These are phyloP conservation scores for Holotrichia oblita DNA, from an alignment of 1,140 invertebrate species.

Conservation along the genomic window DNA sequence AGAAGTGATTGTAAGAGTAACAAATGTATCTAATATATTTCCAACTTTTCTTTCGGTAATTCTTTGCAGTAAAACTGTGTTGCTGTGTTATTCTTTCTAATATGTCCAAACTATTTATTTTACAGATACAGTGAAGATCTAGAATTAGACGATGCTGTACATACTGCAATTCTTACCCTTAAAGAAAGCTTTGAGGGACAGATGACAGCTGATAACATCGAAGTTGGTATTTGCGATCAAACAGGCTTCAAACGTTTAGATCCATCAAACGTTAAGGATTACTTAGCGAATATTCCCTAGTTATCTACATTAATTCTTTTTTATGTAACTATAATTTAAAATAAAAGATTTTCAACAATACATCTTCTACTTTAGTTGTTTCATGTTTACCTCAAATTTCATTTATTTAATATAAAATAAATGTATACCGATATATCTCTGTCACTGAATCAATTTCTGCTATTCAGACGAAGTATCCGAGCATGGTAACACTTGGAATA, in stretches of 20 bases:
- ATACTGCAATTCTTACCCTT: conserved; percentile 97
- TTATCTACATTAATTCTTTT: background rate
- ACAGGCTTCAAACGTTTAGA: conserved; percentile 91
- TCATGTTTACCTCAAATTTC: background rate
- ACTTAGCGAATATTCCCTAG: conserved; percentile 92
- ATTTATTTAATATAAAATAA: background rate
- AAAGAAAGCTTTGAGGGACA: conserved; percentile 99
- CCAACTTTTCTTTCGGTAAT: too few species aligned
- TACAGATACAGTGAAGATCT: conserved; percentile 93
- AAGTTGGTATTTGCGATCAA: conserved; percentile 96
- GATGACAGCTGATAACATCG: conserved; percentile 99
- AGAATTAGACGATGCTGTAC: conserved; percentile 98
- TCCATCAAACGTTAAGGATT: conserved; percentile 96
- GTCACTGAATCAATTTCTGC: background rate
- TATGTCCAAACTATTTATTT: too few species aligned
- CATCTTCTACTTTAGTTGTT: background rate
- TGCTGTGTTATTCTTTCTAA: too few species aligned
- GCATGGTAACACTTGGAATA: background rate
- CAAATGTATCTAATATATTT: too few species aligned
- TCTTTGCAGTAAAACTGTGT: too few species aligned
- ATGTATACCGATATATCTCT: conserved; percentile 2
- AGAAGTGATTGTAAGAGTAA: too few species aligned
- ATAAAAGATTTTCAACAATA: too few species aligned
- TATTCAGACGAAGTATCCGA: background rate
- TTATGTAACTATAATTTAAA: conserved; percentile 32